Conservation (phyloP, 2,888 invertebrate species). For the Balanococcus diminutus region DNA sequence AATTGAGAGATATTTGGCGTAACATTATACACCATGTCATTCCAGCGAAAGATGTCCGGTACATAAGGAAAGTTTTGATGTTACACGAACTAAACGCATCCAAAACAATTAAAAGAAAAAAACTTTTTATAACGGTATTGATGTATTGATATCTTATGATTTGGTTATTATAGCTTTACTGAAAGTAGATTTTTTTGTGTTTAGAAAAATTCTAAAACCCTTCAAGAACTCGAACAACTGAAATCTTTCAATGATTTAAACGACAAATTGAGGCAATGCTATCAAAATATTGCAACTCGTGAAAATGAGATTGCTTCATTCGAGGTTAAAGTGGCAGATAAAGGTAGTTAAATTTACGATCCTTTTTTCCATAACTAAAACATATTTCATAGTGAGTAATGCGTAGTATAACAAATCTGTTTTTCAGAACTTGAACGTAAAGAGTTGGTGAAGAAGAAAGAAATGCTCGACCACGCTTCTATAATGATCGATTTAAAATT, state of each 20-base stretch:
- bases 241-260: not conserved
- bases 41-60: slow-evolving; percentile 45
- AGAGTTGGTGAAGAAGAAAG: not conserved
- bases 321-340: not conserved
- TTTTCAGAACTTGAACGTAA: not conserved
- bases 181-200: not conserved
- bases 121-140: not conserved
- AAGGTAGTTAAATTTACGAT: not conserved
- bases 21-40: slow-evolving; percentile 52
- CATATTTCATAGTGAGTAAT: not conserved
- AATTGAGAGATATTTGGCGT: slow-evolving; percentile 56
- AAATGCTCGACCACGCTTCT: not conserved
- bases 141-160: not conserved
- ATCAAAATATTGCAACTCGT: not conserved
- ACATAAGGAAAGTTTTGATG: slow-evolving; percentile 54
- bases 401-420: not conserved
- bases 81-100: slow-evolving; percentile 53
- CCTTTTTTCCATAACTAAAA: not conserved
- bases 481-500: slow-evolving; percentile 8
- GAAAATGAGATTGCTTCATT: not conserved
- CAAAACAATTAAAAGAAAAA: not conserved
- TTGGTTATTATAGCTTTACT: not conserved
- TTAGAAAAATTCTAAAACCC: slow-evolving; percentile 20
- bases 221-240: slow-evolving; percentile 8
- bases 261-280: not conserved